Evolutionary conservation across 2,888 invertebrate genomes (phyloP), one percentile per base, ranked within the genome.

Genomic region (Hydraecia micacea): DNA sequence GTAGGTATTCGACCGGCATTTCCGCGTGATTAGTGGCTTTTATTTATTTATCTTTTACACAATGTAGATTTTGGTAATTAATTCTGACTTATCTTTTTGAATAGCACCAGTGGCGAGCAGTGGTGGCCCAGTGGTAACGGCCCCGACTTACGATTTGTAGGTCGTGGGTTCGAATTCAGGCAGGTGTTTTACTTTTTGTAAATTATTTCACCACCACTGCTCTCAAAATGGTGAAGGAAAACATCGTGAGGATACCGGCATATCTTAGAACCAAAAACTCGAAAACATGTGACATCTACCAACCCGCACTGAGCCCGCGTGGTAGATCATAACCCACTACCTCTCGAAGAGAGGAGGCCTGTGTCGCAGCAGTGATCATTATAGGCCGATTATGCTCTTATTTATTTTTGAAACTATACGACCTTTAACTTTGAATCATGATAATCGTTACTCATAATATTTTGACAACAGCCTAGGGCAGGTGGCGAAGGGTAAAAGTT

Each of bases 401-500:
- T 1, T 13, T 58, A 4, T 21, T 28, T 25, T 28, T 58, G 8
- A 8, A 58, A 46, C 36, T 46, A 46, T 18, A 18, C 21, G 1
- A 60, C 15, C 15, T 28, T 60, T 28, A 25, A 32, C 2, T 36
- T 28, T 49, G 28, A 32, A 42, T 66, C 25, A 49, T 67, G 49
- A 49, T 42, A 60, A 42, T 52, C 58, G 15, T 73, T 66, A 73
- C 15, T 66, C 28, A 49, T 73, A 66, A 36, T 58, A 25, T 36
- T 58, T 42, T 32, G 15, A n/a, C n/a, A 52, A 79, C 52, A 25
- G n/a, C n/a, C n/a, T n/a, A n/a, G 62, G 42, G 28, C 13, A 25
- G 32, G 25, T 39, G 15, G 32, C 28, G 36, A 39, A 62, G 13
- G 60, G 21, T 67, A 28, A 62, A 79, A 46, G 82, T 81, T 79